Evolutionary conservation across 2,888 invertebrate genomes (phyloP), one percentile per base, ranked within the genome.

Genomic region (Drosophila paranaensis): DNA sequence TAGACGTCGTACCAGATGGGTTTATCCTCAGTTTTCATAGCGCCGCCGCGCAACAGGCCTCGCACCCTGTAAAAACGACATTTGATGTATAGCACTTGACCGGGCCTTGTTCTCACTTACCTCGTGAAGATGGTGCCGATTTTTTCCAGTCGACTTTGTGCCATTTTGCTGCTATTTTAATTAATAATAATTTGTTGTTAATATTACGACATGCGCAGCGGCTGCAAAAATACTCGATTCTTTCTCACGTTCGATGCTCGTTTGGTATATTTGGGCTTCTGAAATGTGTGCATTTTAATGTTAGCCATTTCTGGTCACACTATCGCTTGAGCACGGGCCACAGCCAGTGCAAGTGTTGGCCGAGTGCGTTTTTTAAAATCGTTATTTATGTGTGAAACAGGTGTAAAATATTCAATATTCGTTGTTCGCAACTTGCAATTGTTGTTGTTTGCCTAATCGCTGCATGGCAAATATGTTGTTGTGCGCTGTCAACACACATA

Each of bases 1-100:
- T 98, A 99, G 27, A 99, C 93, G 90, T 97, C 97, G 91, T 96
- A 98, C 99, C 99, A 99, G 11, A 99, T 70, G 0, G 99, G 99
- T 75, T 96, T 94, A 85, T 98, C 97, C 79, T 96, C 95, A 64
- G 95, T 93, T 90, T 95, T 96, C 92, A 98, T 93, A 5, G 96
- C 98, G 54, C 97, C 96, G 27, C 96, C 94, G 68, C 95, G 94
- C 14, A 99, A 91, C 40, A 99, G 93, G 6, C 98, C 97, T 80
- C 95, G 94, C 3, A 96, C 94, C 91, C 98, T 89, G 43, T 16
- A 55, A 65, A 37, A 39, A 27, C 10, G 5, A 0, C 3, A 39
- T 25, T 20, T 3, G 6, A 10, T 39, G 9, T 10, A 8, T 6
- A 9, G 20, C 2, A 0, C 6, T 13, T 0, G n/a, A 5, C 0